phyloP scores from a whole-genome alignment of 2,888 invertebrate genomes.

The Conomelus anceps region DNA sequence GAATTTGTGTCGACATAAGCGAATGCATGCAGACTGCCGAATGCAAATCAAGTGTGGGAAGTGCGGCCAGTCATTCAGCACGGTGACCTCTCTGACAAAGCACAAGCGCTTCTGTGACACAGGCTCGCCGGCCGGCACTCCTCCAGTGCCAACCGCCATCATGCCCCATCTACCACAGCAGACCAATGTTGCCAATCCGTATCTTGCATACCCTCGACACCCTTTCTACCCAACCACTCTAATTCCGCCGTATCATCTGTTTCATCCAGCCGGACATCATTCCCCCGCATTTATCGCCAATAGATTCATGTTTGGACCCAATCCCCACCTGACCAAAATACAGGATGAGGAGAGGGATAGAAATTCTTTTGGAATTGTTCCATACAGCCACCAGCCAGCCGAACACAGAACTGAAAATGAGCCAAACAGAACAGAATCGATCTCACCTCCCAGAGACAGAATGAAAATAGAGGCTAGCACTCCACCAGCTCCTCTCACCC shows the following conservation, averaged over 20 bases:
- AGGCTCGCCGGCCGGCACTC: constrained; percentile 41
- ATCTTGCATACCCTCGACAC: constrained; percentile 62
- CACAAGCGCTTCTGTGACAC: constrained; percentile 96
- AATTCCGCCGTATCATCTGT: constrained; percentile 44
- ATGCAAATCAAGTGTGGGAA: constrained; percentile 89
- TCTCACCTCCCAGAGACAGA: constrained; percentile 44
- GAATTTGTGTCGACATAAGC: constrained; percentile 97
- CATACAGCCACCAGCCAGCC: constrained; percentile 8
- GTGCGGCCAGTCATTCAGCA: constrained; percentile 89
- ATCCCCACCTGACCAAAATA: constrained; percentile 23
- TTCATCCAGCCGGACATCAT: constrained; percentile 29
- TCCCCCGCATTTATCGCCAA: constrained; percentile 51
- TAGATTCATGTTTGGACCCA: constrained; percentile 52
- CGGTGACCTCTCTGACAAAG: constrained; percentile 85
- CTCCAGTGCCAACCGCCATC: constrained; percentile 35
- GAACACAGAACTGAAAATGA: constrained; percentile 1
- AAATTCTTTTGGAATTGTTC: constrained; percentile 16
- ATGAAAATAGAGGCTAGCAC: neutral
- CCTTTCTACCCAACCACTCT: constrained; percentile 48
- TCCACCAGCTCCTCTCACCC: constrained; percentile 9
- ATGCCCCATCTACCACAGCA: constrained; percentile 37
- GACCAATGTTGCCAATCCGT: constrained; percentile 44
- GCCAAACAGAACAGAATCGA: constrained; percentile 32
- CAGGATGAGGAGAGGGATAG: constrained; percentile 25
- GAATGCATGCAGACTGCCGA: constrained; percentile 95